Evolutionary conservation across 2,888 invertebrate species (phyloP), one percentile per base, ranked within the genome.

Genomic region (Harmothoe impar): DNA sequence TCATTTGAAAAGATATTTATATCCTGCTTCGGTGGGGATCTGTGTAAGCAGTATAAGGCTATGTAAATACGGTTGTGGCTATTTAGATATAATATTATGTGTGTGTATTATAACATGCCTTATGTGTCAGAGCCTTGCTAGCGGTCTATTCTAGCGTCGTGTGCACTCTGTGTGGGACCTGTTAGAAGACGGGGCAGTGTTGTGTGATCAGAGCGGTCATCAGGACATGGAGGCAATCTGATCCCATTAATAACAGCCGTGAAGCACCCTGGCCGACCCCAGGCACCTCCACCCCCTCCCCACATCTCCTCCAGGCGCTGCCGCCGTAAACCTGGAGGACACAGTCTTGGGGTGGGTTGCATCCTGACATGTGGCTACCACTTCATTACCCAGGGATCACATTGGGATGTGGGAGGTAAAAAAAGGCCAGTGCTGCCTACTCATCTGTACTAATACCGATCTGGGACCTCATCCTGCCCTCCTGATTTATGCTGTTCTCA

Each of bases 321-420:
- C 62, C 20, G 5, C 62, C 62, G n/a, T 25, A 62, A 23, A 62
- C 62, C 15, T 25, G n/a, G n/a, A 5, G 10, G n/a, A 43, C 43
- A 43, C 43, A 43, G 12, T 25, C 62, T 62, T 62, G 5, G n/a
- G n/a, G 62, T 23, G 17, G n/a, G n/a, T 3, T 10, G 10, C 77
- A 25, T 3, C 35, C 43, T 35, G 43, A 81, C 43, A 81, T 35
- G 33, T 25, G 81, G 81, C 43, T 35, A 81, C 20, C 81, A 43
- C 81, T 81, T 81, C 81, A 81, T 81, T 43, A n/a, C 81, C 15
- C 43, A 25, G 29, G 72, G 72, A 72, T 72, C 43, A 81, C 35
- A 17, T 10, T 23, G 43, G 81, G 35, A 23, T 7, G 10, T 43
- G 3, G 43, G 43, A 43, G 10, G 81, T 33, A 17, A 43, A 29